Evolutionary conservation across 2,113 vertebrate genomes (phyloP).

Genomic region (Geococcyx californianus): DNA sequence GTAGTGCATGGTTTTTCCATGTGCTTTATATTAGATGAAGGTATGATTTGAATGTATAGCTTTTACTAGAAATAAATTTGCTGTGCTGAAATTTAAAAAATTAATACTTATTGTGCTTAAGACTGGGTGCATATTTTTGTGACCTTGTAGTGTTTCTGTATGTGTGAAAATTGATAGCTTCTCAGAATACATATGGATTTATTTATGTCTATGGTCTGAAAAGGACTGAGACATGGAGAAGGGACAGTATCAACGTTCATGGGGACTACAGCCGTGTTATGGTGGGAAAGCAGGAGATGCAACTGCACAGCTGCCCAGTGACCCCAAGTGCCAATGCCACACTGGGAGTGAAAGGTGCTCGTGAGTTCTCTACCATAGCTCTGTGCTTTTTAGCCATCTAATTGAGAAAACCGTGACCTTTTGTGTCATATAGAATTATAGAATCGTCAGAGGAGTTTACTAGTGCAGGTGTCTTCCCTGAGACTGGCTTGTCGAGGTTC

Average conservation of each 20-base stretch:
- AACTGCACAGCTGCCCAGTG: not conserved
- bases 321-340: not conserved
- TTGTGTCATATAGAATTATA: not conserved
- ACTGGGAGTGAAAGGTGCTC: too few species aligned
- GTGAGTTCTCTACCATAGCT: not conserved
- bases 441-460: not conserved
- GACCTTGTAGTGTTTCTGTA: not conserved
- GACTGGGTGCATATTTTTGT: fast-evolving
- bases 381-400: not conserved
- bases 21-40: not conserved
- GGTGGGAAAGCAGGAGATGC: not conserved
- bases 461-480: not conserved
- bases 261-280: fast-evolving
- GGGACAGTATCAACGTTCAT: fast-evolving
- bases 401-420: not conserved
- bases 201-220: not conserved
- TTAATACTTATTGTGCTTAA: not conserved
- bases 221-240: not conserved
- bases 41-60: not conserved
- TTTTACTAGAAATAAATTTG: not conserved
- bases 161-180: not conserved
- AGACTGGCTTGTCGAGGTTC: not conserved
- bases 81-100: not conserved
- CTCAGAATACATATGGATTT: not conserved
- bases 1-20: not conserved